Evolutionary conservation across 2,113 vertebrate species (phyloP), one percentile per base, ranked within the genome.

Genomic region (Monopterus albus): DNA sequence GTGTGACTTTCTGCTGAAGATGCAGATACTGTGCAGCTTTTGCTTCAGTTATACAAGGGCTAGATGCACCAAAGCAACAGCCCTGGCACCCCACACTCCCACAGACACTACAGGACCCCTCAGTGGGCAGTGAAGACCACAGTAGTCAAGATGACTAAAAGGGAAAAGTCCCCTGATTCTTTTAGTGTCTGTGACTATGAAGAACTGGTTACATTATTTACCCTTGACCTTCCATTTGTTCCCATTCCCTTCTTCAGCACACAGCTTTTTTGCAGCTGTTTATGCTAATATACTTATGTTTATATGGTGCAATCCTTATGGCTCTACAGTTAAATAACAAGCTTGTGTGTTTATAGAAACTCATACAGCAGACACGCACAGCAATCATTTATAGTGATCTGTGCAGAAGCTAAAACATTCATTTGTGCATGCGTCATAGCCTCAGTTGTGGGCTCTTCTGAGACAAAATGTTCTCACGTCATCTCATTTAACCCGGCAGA

Each of bases 221-320:
- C 39, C 20, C 74, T 35, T 42, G 73, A 68, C 59, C 71, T 80
- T 84, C 84, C 81, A 63, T 82, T 81, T 72, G 78, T 78, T 84
- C 67, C 67, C 5, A 46, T 69, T 76, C 42, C 43, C 31, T 46
- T 18, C 39, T 51, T 57, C 33, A 55, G 69, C 66, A 52, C 59
- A 62, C 49, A 47, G 64, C 40, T 73, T 23, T 7, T 2, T 17
- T 20, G 18, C 45, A 1, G 28, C 28, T 82, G 79, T 90, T 90
- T 83, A 82, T 65, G 23, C 57, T 71, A 63, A 40, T 47, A 42
- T 28, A 21, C 75, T 58, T 26, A 40, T 86, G 82, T 87, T 87
- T 83, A 84, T 51, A 40, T 33, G 23, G 60, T 17, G 39, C 51
- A 72, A 72, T 71, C 38, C 76, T 62, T 60, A 21, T 31, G 43